phyloP scores from a whole-genome alignment of 2,888 invertebrate genomes.

The Metellina segmentata region DNA sequence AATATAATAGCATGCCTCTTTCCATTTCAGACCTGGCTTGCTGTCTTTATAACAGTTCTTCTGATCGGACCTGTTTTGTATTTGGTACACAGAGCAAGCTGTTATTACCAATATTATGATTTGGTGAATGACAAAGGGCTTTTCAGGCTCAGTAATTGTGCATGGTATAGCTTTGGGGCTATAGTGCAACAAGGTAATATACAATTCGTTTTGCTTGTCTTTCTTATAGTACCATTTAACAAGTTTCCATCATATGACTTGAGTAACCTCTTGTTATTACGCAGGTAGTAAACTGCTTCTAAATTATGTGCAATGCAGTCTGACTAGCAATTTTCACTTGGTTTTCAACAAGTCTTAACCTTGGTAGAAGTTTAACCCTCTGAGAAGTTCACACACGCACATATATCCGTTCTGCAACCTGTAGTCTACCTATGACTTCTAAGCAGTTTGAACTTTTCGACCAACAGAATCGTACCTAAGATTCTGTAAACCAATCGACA shows the following conservation, averaged over 20 bases:
- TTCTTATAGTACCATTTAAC: no score
- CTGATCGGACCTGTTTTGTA: conserved; percentile 90
- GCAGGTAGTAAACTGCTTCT: no score
- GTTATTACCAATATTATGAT: conserved; percentile 85
- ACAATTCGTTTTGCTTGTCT: conserved; percentile 71
- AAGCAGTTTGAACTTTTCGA: not conserved
- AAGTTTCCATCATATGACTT: no score
- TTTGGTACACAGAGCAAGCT: conserved; percentile 87
- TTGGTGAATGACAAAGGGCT: conserved; percentile 81
- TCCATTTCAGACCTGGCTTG: conserved; percentile 88
- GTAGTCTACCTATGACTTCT: not conserved
- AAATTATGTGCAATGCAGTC: no score
- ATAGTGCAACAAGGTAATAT: conserved; percentile 91
- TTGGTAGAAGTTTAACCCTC: no score
- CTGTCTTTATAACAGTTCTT: conserved; percentile 87
- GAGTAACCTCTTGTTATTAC: no score
- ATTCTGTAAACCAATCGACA: no score
- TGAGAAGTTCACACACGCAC: no score
- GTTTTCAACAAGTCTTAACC: no score
- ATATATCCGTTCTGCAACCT: not conserved
- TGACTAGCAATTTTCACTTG: no score
- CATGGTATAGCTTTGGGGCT: conserved; percentile 95
- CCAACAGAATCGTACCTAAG: no score
- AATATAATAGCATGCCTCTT: not conserved
- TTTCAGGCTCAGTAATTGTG: conserved; percentile 85